These are phyloP conservation scores for Hyles euphorbiae DNA, from an alignment of 1,140 invertebrate species.

Conservation along the genomic window DNA sequence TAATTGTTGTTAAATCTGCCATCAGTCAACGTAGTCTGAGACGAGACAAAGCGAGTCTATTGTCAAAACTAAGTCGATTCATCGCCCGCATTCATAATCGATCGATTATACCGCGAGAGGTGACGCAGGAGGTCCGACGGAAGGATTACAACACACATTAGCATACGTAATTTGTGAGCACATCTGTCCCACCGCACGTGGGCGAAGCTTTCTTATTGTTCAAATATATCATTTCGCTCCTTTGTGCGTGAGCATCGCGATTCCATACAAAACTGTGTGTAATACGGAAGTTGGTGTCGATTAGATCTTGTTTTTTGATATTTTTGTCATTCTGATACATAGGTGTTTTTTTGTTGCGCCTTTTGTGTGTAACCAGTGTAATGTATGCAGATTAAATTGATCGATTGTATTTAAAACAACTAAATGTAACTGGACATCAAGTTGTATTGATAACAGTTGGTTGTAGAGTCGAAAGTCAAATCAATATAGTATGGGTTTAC, in stretches of 20 bases:
- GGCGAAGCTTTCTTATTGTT: conserved; percentile 33
- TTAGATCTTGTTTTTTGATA: conserved; percentile 17
- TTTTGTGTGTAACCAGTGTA: no score
- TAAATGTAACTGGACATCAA: not conserved
- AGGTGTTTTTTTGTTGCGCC: no score
- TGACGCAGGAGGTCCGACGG: conserved; percentile 45
- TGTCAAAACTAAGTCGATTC: conserved; percentile 13
- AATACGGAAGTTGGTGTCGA: conserved; percentile 5
- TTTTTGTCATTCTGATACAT: conserved; percentile 18
- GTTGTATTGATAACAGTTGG: no score
- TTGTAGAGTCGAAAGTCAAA: no score
- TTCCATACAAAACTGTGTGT: conserved; percentile 2
- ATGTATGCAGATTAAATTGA: no score
- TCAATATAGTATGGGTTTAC: no score
- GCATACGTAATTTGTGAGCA: conserved; percentile 52
- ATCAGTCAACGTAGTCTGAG: conserved; percentile 9
- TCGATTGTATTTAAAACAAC: no score
- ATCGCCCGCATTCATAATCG: conserved; percentile 40
- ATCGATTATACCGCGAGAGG: conserved; percentile 49
- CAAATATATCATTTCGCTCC: conserved; percentile 23
- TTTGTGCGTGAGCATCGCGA: conserved; percentile 6
- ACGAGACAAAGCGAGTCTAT: conserved; percentile 27
- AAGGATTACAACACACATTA: conserved; percentile 50
- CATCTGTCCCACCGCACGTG: conserved; percentile 39
- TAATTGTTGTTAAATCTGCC: conserved; percentile 5